Base-by-base conservation (phyloP, 2,888 invertebrate genomes). In the Melieria crassipennis region DNA sequence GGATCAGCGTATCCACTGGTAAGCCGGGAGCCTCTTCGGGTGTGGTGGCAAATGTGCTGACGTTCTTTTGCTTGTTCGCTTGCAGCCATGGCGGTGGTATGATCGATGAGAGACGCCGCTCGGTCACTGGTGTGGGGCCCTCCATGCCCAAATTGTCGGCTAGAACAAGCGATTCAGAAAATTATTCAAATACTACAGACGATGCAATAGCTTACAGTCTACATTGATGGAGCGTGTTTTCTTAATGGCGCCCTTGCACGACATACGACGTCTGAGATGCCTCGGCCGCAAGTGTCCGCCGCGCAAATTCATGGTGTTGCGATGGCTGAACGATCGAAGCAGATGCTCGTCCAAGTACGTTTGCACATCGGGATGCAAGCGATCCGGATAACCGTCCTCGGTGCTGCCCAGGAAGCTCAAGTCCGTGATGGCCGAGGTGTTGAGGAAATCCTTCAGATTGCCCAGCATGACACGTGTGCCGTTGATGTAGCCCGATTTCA, bases 401-500 rank as follows among this genome's bases (percentile, higher is more conserved):
- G 95, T 93, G 82, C 95, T 96, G 42, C 96, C 96, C 78, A 99
- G 88, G 84, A 98, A 99, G 86, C 97, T 98, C 78, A 99, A 89
- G 87, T 98, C 98, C 1, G 98, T 98, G 62, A 99, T 95, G 75
- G 98, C 99, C 3, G 99, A 99, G 0, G 99, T 99, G 81, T 94
- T 98, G 71, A 99, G 88, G 86, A 99, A 99, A 78, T 99, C 98
- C 76, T 93, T 93, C 47, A 99, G 88, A 84, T 94, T 93, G n/a
- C 99, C 98, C 73, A 99, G 88, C 71, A 97, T 96, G 0, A 99
- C 98, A 79, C 98, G 91, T 0, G 99, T 98, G n/a, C 99, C 99
- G 83, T 98, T 98, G 68, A 99, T 97, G 84, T 99, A 99, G 9
- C 99, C 99, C 73, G 97, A 98, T 86, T 98, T 97, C 4, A 99